A percentile compares a stretch with the other conserved stretches of the same genome.
phyloP scores from a whole-genome alignment of 2,888 invertebrate genomes.

The Ornithoptera priamus region DNA sequence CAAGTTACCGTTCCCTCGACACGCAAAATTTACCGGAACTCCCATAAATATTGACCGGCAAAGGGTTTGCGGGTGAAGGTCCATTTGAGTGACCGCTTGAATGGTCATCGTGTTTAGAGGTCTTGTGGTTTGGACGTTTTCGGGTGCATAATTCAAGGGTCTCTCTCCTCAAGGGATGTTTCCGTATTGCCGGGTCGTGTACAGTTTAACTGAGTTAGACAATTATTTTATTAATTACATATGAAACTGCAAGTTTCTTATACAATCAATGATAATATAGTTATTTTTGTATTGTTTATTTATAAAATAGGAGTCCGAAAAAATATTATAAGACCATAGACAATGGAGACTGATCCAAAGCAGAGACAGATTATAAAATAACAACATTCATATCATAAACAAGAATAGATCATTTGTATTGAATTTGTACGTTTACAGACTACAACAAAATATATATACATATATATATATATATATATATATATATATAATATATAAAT shows the following conservation, averaged over 20 bases:
- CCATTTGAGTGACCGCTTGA: constrained; percentile 57
- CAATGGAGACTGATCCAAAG: too few relatives aligned
- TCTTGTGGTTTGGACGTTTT: constrained; percentile 42
- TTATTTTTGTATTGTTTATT: too few relatives aligned
- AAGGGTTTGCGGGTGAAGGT: constrained; percentile 55
- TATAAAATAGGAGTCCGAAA: too few relatives aligned
- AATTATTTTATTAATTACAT: not conserved
- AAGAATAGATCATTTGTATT: too few relatives aligned
- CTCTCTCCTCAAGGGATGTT: constrained; percentile 40
- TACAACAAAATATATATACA: too few relatives aligned
- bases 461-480: too few relatives aligned
- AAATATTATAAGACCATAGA: too few relatives aligned
- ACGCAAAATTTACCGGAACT: constrained; percentile 53
- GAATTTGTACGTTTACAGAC: too few relatives aligned
- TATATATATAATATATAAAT: too few relatives aligned
- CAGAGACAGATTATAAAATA: too few relatives aligned
- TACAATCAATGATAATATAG: not conserved
- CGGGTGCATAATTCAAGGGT: constrained; percentile 52
- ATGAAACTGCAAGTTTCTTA: not conserved
- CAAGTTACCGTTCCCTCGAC: constrained; percentile 29
- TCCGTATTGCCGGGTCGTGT: constrained; percentile 29
- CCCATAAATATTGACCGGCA: constrained; percentile 62
- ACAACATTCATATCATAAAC: too few relatives aligned
- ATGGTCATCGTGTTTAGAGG: constrained; percentile 43
- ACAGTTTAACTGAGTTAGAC: not conserved